phyloP scores from a whole-genome alignment of 2,888 invertebrate genomes.

The Eristalis arbustorum region DNA sequence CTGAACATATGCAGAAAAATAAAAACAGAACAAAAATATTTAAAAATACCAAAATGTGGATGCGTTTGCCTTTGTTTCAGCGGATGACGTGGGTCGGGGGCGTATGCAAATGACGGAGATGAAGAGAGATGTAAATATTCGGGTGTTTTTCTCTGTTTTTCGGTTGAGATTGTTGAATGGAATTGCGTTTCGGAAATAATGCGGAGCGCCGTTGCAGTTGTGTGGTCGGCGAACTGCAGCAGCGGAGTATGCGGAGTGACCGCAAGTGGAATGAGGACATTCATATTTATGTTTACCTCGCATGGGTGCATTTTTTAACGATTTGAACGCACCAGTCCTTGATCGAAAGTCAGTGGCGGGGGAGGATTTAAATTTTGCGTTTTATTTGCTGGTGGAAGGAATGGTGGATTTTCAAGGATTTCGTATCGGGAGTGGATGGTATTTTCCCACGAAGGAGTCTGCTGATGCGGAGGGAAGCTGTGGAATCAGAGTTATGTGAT shows the following conservation, averaged over 20 bases:
- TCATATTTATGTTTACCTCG: neutral
- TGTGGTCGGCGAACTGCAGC: neutral
- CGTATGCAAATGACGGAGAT: conserved; percentile 20
- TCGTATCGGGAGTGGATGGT: too few relatives aligned
- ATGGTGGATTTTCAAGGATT: too few relatives aligned
- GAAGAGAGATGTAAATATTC: neutral
- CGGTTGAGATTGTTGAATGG: neutral
- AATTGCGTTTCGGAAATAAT: conserved; percentile 25
- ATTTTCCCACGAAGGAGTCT: too few relatives aligned
- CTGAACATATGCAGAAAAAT: conserved; percentile 77
- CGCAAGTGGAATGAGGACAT: neutral
- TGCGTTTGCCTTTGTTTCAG: neutral
- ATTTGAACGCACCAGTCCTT: neutral
- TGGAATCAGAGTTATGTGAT: too few relatives aligned
- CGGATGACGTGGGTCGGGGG: neutral
- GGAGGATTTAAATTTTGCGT: too few relatives aligned
- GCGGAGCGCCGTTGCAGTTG: neutral
- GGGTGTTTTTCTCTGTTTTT: neutral
- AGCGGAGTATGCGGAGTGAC: neutral
- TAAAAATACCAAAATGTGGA: conserved; percentile 26
- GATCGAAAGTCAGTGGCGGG: neutral
- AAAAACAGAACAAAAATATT: conserved; percentile 71
- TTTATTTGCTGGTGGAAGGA: too few relatives aligned
- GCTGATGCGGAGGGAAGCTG: too few relatives aligned
- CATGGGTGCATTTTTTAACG: neutral